Percentiles rank a stretch among this genome's conserved stretches.
Evolutionary conservation across 1,140 invertebrate species (phyloP).

Genomic region (Metopolophium dirhodum): DNA sequence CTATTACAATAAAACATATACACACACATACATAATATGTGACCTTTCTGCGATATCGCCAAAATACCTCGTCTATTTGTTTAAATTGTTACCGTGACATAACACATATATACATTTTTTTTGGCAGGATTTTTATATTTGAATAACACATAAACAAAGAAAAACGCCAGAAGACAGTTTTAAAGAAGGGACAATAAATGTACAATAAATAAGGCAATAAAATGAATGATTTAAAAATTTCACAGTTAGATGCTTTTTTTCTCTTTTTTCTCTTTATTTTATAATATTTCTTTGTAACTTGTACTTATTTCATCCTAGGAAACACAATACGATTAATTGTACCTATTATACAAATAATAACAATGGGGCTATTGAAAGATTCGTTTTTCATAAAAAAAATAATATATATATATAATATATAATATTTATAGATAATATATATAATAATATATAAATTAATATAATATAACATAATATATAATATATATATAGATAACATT

Average conservation of each 20-base stretch:
- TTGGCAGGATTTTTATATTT: slow-evolving; percentile 25
- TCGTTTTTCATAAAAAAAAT: neutral
- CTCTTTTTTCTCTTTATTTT: neutral
- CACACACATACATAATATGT: slow-evolving; percentile 43
- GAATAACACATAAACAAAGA: slow-evolving; percentile 35
- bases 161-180: slow-evolving; percentile 39
- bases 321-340: neutral
- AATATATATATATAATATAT: too few species aligned
- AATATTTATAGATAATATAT: too few species aligned
- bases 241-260: neutral
- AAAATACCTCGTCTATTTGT: slow-evolving; percentile 47
- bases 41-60: slow-evolving; percentile 57
- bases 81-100: slow-evolving; percentile 48
- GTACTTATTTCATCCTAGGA: neutral
- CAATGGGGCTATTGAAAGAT: neutral
- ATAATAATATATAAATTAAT: too few species aligned
- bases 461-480: too few species aligned
- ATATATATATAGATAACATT: neutral
- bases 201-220: slow-evolving; percentile 38
- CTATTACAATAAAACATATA: slow-evolving; percentile 24
- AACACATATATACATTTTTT: slow-evolving; percentile 45
- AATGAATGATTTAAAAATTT: slow-evolving; percentile 38
- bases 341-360: neutral
- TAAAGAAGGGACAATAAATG: slow-evolving; percentile 28
- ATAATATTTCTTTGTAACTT: slow-evolving; percentile 11